phyloP scores from a whole-genome alignment of 92 coral and sea anemone genomes.

The Diadumene lineata region DNA sequence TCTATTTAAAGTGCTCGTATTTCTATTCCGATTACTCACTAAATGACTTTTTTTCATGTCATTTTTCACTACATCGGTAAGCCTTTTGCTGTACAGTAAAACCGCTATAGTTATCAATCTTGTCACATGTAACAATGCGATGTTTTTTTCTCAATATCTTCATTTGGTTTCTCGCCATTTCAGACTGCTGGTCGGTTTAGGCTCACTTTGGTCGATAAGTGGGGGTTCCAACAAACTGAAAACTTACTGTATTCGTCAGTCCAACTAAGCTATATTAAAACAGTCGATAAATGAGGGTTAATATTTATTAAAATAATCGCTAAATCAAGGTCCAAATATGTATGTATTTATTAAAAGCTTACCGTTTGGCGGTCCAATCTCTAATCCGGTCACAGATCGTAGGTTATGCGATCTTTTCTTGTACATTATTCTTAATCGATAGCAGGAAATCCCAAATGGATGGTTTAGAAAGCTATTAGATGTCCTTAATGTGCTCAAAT shows the following conservation, averaged over 20 bases:
- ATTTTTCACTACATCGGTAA: no score
- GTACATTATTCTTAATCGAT: neutral
- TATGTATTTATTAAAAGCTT: no score
- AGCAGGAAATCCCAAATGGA: neutral
- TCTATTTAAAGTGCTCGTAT: no score
- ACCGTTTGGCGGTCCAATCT: constrained; percentile 6
- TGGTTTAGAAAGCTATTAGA: neutral
- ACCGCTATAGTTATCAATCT: no score
- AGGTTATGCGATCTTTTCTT: neutral
- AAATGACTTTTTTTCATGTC: no score
- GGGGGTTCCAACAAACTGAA: neutral
- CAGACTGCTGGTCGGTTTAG: no score
- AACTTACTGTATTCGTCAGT: neutral
- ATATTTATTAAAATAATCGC: no score
- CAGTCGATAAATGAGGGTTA: neutral
- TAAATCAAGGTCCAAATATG: no score
- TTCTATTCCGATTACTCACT: no score
- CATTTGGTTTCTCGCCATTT: no score
- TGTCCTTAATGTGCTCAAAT: neutral
- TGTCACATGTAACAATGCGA: no score
- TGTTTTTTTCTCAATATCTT: neutral
- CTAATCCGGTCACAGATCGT: neutral
- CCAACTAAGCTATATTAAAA: neutral
- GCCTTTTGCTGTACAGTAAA: no score
- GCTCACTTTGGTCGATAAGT: neutral